Base-by-base conservation (phyloP, 2,113 vertebrate species). In the Pionites leucogaster region DNA sequence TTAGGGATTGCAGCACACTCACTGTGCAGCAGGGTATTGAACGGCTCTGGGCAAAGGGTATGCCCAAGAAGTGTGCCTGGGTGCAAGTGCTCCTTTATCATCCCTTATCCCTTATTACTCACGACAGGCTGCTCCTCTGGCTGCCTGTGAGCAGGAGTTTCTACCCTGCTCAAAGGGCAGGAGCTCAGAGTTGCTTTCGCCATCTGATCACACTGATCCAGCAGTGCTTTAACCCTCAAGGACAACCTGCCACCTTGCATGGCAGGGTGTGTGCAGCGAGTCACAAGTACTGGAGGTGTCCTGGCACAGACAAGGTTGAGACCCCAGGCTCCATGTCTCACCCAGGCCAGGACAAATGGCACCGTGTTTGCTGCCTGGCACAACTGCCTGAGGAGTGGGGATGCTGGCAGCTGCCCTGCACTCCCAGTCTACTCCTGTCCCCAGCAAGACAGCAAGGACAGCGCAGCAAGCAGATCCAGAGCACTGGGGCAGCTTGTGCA, bases 111-210 rank as follows among this genome's bases (percentile, higher is more conserved):
- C 12, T 57, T 22, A 13, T 57, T 17, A 2, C 39, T 33, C 29
- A 28, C 2, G 0, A 49, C 50, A 42, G 46, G 72, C 89, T 79
- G 70, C 52, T 80, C 20, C 72, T 87, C 64, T 14, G 6, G 59
- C 63, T 70, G 22, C 4, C 59, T 47, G 15, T 5, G 25, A 84
- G 77, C 14, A 3, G 44, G 52, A 64, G 39, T 47, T 85, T 72
- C 82, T 52, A 47, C 52, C 52, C 62, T 82, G 82, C 52, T 76
- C 85, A 82, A 82, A 94, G 85, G 90, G 82, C 90, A 93, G 62
- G 78, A 70, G 85, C 75, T 71, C 70, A 23, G 33, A 7, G 49
- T 25, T 57, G 46, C 74, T 60, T 71, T 62, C 52, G 52, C 90
- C 44, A 37, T 53, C 28, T 44, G 20, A 86, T 42, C 67, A 17